phyloP scores from a whole-genome alignment of 2,797 vertebrate genomes.

The Psittacula echo region DNA sequence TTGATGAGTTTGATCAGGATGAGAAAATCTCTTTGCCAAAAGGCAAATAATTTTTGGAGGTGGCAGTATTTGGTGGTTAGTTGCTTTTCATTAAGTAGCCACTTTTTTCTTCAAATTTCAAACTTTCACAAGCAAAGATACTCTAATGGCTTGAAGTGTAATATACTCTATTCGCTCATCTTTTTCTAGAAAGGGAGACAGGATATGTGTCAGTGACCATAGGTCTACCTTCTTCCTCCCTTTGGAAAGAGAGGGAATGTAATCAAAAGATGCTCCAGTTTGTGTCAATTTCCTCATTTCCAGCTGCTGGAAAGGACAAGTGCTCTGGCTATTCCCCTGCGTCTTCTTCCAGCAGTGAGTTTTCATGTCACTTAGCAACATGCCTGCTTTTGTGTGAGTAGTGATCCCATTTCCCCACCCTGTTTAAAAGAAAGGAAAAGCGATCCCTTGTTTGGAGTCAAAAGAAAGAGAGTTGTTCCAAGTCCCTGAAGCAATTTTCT shows the following conservation, averaged over 20 bases:
- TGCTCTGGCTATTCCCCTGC: background rate
- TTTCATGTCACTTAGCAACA: background rate
- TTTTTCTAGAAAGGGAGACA: background rate
- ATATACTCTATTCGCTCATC: background rate
- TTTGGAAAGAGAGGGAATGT: background rate
- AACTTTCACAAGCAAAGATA: background rate
- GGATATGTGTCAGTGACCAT: background rate
- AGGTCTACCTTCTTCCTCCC: background rate
- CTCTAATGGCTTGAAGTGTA: background rate
- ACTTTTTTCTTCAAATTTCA: background rate
- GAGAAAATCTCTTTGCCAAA: background rate
- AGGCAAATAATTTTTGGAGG: background rate
- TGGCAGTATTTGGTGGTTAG: background rate
- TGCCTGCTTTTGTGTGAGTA: background rate
- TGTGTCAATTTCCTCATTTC: background rate
- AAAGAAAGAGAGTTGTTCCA: background rate
- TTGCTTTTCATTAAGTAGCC: background rate
- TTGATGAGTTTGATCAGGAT: background rate
- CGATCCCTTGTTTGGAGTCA: background rate
- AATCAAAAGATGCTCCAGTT: background rate
- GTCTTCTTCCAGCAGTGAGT: background rate
- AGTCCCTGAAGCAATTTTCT: accelerated
- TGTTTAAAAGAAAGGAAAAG: background rate
- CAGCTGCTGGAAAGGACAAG: background rate
- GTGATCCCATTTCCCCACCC: background rate